Base-by-base conservation (phyloP, 1,140 invertebrate species). In the Oncopeltus fasciatus region DNA sequence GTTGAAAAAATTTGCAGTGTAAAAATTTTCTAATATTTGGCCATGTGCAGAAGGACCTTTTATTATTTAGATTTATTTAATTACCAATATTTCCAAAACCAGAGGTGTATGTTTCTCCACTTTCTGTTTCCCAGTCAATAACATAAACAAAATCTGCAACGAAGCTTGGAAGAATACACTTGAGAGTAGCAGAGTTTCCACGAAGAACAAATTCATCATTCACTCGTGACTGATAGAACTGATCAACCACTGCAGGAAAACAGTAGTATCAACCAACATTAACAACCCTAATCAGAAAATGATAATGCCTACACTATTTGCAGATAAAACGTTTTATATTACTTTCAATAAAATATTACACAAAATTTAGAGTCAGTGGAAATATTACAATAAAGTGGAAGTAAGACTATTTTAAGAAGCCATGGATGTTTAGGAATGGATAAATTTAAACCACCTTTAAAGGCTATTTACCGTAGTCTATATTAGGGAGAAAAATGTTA, bases 81-180 rank as follows among this genome's bases (percentile, higher is more conserved):
- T 53, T 53, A 53, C 49, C 49, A 53, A 24, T 16, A 18, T 24
- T 26, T 18, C 26, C 14, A 24, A 24, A 20, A 53, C 3, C 5
- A n/a, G 14, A 14, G 1, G 59, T 21, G 28, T 27, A 60, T 4
- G 33, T 38, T 24, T 61, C 47, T 16, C 80, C 84, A 69, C 86
- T 85, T 66, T 87, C 86, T 69, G 87, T 82, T 27, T 84, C 77
- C 92, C 92, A 95, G 44, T 85, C 81, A 66, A 85, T 81, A 56
- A 94, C 84, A 67, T 85, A 80, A 66, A 95, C 86, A 73, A 92
- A 93, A 74, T 93, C 88, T 9, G 83, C 84, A 63, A 94, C 88
- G 74, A 91, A 93, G 66, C 85, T 88, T 12, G 92, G 92, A 56
- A 94, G 83, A 67, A 87, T 78, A 74, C 91, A 94, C 72, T 89